Evolutionary conservation across 2,113 vertebrate species (phyloP).

Genomic region (Sceloporus tristichus): DNA sequence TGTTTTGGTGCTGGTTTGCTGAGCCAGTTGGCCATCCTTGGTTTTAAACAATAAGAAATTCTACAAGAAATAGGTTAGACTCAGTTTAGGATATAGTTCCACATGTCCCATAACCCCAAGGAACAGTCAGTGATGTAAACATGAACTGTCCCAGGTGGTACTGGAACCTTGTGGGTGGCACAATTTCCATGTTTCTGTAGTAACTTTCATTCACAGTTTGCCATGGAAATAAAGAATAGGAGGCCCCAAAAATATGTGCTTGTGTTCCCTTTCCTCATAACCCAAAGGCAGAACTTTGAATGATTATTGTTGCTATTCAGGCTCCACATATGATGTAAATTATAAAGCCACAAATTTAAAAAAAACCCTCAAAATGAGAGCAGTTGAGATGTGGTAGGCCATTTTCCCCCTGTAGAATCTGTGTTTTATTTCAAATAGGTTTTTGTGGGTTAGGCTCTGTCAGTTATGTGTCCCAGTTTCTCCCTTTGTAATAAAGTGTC

Average conservation of each 20-base stretch:
- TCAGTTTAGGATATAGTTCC: background rate
- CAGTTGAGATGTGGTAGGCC: background rate
- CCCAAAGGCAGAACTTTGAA: constrained; percentile 7
- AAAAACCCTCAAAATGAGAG: constrained; percentile 8
- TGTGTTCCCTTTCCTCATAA: background rate
- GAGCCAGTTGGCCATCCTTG: background rate
- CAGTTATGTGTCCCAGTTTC: constrained; percentile 31
- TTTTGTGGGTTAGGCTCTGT: constrained; percentile 4
- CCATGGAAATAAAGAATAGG: background rate
- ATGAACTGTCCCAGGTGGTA: background rate
- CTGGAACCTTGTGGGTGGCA: background rate
- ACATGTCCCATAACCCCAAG: background rate
- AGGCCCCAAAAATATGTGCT: background rate
- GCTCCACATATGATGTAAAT: background rate
- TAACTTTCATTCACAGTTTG: background rate
- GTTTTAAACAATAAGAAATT: background rate
- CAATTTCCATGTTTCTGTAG: background rate
- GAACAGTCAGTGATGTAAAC: background rate
- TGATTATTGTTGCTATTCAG: background rate
- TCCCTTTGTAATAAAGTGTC: background rate
- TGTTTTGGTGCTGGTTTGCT: background rate
- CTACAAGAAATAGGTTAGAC: background rate
- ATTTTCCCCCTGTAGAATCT: background rate
- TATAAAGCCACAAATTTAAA: constrained; percentile 15
- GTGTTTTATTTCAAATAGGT: constrained; percentile 20